A percentile compares a stretch with the other conserved stretches of the same genome.
phyloP scores from a whole-genome alignment of 2,797 vertebrate genomes.

The Odontamblyopus lacepedii region DNA sequence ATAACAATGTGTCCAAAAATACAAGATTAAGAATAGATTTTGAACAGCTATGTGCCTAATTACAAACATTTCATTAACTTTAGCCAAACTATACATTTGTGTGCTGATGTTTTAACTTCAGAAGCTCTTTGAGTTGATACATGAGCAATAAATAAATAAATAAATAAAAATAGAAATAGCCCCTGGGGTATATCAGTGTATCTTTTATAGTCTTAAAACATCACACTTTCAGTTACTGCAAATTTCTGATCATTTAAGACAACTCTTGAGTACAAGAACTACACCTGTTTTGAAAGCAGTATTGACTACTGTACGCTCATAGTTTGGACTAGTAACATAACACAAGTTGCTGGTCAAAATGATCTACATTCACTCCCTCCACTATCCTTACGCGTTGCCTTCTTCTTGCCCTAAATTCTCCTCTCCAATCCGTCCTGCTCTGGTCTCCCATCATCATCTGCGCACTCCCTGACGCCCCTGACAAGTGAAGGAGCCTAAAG shows the following conservation, averaged over 20 bases:
- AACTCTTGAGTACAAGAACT: background rate
- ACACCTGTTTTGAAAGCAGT: too few species aligned
- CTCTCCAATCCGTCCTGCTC: constrained; percentile 7
- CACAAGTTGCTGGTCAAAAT: too few species aligned
- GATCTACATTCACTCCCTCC: too few species aligned
- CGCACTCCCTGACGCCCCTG: constrained; percentile 30
- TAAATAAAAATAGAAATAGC: too few species aligned
- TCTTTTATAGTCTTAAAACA: too few species aligned
- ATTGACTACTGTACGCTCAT: too few species aligned
- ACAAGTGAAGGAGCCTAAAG: constrained; percentile 25
- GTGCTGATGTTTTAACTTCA: background rate
- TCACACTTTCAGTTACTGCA: background rate
- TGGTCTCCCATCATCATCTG: constrained; percentile 2
- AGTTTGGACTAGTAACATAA: too few species aligned
- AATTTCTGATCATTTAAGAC: background rate
- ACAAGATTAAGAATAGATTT: background rate
- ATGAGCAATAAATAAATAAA: too few species aligned
- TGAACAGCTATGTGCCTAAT: too few species aligned
- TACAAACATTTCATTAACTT: too few species aligned
- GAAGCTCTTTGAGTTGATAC: too few species aligned
- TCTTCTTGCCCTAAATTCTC: constrained; percentile 22
- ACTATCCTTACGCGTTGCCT: constrained; percentile 16
- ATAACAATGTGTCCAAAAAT: background rate
- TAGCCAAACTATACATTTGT: background rate
- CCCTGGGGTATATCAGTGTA: too few species aligned